Evolutionary conservation across 2,797 vertebrate genomes (phyloP).

Genomic region (Toxotes lorentzi): DNA sequence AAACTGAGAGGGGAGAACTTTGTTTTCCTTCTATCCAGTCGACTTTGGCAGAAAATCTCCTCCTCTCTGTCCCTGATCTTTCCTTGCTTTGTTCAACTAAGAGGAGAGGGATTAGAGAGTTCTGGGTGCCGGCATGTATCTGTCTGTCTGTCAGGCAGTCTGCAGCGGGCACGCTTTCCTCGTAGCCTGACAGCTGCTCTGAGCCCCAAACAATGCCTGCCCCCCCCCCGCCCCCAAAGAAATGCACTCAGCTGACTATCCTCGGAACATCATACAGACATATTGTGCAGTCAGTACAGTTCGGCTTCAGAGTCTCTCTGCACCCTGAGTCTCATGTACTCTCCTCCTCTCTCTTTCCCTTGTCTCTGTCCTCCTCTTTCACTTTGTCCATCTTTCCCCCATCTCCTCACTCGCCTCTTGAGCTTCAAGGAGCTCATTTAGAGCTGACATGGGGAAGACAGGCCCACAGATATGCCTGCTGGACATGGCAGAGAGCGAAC

Average conservation of each 20-base stretch:
- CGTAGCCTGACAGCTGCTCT: conserved; percentile 75
- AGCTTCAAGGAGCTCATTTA: conserved; percentile 74
- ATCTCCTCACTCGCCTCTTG: conserved; percentile 33
- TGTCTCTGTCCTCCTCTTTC: conserved; percentile 35
- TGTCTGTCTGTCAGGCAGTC: conserved; percentile 55
- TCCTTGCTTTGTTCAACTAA: conserved; percentile 54
- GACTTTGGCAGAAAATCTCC: conserved; percentile 53
- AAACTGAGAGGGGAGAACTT: conserved; percentile 46
- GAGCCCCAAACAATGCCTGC: conserved; percentile 63
- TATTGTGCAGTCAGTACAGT: conserved; percentile 61
- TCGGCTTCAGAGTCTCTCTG: conserved; percentile 41
- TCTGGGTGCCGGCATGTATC: conserved; percentile 58
- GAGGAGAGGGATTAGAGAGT: conserved; percentile 66
- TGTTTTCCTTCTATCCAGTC: conserved; percentile 44
- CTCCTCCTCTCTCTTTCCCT: conserved; percentile 25
- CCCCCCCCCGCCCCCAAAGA: conserved; percentile 46
- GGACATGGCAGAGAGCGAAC: conserved; percentile 59
- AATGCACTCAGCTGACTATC: conserved; percentile 70
- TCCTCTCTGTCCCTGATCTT: conserved; percentile 52
- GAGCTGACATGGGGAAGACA: conserved; percentile 68
- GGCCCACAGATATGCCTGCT: conserved; percentile 61
- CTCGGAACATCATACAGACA: conserved; percentile 64
- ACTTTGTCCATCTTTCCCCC: conserved; percentile 25
- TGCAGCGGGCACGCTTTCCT: conserved; percentile 38
- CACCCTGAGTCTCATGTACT: conserved; percentile 39